Conservation (phyloP, 2,113 vertebrate species). For the Ciconia stormi region DNA sequence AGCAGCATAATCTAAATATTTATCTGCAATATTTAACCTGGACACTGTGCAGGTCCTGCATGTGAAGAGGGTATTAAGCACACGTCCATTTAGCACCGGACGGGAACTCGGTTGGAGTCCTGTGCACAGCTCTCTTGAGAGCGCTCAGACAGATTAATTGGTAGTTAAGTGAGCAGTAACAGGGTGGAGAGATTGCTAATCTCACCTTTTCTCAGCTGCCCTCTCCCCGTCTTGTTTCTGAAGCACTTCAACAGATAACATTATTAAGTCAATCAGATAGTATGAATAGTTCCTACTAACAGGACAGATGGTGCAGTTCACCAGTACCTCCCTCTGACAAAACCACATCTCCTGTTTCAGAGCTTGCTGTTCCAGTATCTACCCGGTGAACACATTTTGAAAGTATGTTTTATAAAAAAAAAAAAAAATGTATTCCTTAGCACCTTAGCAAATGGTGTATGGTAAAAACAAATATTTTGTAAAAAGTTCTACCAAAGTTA, state of each 20-base stretch:
- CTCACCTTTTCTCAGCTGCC: background rate
- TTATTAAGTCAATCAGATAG: background rate
- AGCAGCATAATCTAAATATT: background rate
- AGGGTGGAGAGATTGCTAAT: background rate
- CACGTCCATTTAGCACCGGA: fast-evolving
- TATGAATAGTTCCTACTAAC: background rate
- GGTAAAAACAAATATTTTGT: background rate
- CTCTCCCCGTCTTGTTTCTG: background rate
- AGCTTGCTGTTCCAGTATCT: background rate
- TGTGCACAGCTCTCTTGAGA: background rate
- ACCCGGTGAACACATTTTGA: background rate
- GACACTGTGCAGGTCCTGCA: background rate
- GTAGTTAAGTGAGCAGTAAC: background rate
- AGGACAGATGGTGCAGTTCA: background rate
- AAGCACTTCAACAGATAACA: background rate
- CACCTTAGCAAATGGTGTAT: background rate
- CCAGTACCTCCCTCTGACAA: background rate
- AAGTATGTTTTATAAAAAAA: background rate
- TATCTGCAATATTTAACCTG: background rate
- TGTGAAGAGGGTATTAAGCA: background rate
- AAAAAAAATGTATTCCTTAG: background rate
- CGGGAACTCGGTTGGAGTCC: background rate
- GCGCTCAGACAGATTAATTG: background rate
- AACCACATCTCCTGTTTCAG: background rate
- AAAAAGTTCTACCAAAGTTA: background rate